Conservation (phyloP, 2,888 invertebrate species). For the Herminia tarsipennalis region DNA sequence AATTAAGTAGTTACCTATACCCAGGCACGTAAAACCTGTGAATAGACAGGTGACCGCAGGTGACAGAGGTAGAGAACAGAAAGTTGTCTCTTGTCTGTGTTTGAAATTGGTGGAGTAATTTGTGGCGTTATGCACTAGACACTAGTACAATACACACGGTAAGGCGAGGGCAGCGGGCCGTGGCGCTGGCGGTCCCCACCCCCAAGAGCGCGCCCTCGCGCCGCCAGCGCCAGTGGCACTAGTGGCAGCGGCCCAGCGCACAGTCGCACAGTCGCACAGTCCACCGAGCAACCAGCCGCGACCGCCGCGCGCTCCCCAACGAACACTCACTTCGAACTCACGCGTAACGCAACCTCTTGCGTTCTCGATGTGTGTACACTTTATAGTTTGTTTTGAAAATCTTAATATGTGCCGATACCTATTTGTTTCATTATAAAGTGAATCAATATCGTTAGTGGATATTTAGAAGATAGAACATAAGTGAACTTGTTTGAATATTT, state of each 20-base stretch:
- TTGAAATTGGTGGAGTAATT: background rate
- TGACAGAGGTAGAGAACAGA: no score
- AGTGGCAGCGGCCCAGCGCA: conserved; percentile 19
- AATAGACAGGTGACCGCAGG: no score
- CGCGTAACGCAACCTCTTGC: conserved; percentile 48
- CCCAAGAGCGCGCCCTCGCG: conserved; percentile 23
- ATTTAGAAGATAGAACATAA: conserved; percentile 8
- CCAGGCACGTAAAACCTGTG: no score
- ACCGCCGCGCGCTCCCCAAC: conserved; percentile 22
- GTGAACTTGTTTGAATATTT: conserved; percentile 22
- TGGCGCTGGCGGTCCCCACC: conserved; percentile 43
- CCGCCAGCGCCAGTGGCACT: conserved; percentile 2
- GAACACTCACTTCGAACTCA: conserved; percentile 37
- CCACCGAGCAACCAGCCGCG: conserved; percentile 1
- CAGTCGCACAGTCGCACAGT: conserved; percentile 15
- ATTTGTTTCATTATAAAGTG: conserved; percentile 12
- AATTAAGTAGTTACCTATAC: no score
- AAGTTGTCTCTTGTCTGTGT: no score
- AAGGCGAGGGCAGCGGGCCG: conserved; percentile 25
- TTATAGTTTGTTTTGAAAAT: conserved; percentile 25
- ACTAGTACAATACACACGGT: conserved; percentile 8
- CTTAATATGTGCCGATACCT: conserved; percentile 26
- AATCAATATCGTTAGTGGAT: conserved; percentile 11
- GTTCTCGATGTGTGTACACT: conserved; percentile 48
- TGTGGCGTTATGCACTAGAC: conserved; percentile 8